Evolutionary conservation across 2,888 invertebrate genomes (phyloP).

Genomic region (Gymnosoma rotundatum): DNA sequence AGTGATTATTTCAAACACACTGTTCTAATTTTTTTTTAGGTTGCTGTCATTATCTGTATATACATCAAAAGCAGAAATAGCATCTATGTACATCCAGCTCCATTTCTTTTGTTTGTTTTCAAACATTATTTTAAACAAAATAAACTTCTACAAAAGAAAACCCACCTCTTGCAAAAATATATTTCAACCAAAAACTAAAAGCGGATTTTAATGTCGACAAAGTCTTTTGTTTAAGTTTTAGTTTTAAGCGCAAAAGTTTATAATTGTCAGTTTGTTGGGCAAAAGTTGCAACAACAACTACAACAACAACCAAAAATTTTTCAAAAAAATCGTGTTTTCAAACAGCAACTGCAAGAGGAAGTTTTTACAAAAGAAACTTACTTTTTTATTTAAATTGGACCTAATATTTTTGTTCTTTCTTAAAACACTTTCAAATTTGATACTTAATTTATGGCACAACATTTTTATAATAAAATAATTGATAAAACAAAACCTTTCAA

Average conservation of each 20-base stretch:
- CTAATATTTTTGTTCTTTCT: neutral
- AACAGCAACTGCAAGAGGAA: neutral
- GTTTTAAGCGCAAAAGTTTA: conserved; percentile 15
- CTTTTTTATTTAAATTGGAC: neutral
- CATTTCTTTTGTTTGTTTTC: neutral
- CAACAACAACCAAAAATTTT: neutral
- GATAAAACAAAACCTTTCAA: too few species aligned
- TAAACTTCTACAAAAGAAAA: conserved; percentile 3
- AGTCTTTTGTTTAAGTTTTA: conserved; percentile 38
- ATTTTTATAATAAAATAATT: too few species aligned
- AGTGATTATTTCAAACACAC: conserved; percentile 6
- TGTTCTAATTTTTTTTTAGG: conserved; percentile 23
- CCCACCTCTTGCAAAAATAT: conserved; percentile 15
- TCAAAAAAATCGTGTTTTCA: neutral
- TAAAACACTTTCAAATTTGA: neutral
- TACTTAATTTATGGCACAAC: neutral
- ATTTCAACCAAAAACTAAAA: neutral
- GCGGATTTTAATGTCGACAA: conserved; percentile 2
- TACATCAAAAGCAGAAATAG: conserved; percentile 49
- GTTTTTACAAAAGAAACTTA: neutral
- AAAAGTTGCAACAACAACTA: neutral
- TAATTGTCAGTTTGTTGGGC: neutral
- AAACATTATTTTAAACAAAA: conserved; percentile 7
- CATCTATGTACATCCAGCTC: conserved; percentile 1
- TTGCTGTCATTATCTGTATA: conserved; percentile 20